Base-by-base conservation (phyloP, 2,113 vertebrate species). In the Spilogale gracilis region DNA sequence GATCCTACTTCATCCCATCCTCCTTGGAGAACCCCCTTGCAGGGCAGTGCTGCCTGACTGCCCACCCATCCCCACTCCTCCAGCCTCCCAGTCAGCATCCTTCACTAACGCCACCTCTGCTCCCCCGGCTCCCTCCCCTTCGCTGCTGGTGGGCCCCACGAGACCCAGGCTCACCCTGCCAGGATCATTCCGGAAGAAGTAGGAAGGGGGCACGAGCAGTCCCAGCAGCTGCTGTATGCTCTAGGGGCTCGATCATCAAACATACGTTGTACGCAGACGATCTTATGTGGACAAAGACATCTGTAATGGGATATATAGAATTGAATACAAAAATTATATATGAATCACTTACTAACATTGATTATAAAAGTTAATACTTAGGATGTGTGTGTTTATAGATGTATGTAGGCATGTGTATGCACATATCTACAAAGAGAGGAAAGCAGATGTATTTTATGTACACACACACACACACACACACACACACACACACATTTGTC, bases 1-100 rank as follows among this genome's bases (percentile, higher is more conserved):
- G 11, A 3, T 21, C 30, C 54, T 43, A 0, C 38, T 9, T 48
- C 2, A 0, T 13, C 3, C 8, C 60, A 0, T 9, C 4, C 3
- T 79, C 20, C 0, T 8, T 4, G 1, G 4, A 43, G 20, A 38
- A 4, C 13, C 38, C 17, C 23, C 32, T 9, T 71, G 23, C 1
- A 5, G 5, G 6, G 5, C 43, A 3, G 6, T 25, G 43, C 73
- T 48, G 1, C 21, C 21, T 7, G 21, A 25, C 21, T 23, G 21
- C 21, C 45, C 21, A 14, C 9, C 2, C 38, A 0, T 3, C 30
- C 10, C 56, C 12, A 30, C 16, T 5, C 18, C 21, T 38, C 67
- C 25, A 60, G 25, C 30, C 74, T 38, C 12, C 23, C 6, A 38
- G 0, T 30, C 9, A 4, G 9, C 3, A 18, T 25, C 7, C 7